These are phyloP conservation scores for Cyphomyrus plagiostoma DNA, from an alignment of 2,113 vertebrate species.

Conservation along the genomic window DNA sequence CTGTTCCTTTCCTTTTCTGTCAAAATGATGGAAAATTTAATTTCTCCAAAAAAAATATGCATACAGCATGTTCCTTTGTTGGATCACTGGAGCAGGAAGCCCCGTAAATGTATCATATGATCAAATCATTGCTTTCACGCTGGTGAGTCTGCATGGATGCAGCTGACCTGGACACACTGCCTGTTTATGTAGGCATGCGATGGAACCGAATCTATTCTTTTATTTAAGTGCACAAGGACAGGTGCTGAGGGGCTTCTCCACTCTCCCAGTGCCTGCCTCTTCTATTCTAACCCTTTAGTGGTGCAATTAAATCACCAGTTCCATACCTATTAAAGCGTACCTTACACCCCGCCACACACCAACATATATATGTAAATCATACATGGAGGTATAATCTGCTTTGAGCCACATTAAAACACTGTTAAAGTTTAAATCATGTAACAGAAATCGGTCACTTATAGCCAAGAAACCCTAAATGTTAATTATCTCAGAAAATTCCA, in stretches of 20 bases:
- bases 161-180: neutral
- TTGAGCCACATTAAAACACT: slow-evolving; percentile 40
- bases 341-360: neutral
- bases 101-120: neutral
- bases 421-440: neutral
- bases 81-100: neutral
- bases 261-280: neutral
- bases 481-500: slow-evolving; percentile 9
- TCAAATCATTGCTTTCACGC: neutral
- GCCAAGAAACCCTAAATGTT: neutral
- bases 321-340: neutral
- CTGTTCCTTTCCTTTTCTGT: neutral
- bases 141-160: neutral
- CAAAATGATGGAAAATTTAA: neutral
- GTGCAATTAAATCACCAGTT: neutral
- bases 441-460: neutral
- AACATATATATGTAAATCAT: neutral
- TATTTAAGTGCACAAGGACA: neutral
- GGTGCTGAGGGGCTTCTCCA: neutral
- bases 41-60: neutral
- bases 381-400: slow-evolving; percentile 23
- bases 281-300: neutral
- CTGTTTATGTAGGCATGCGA: neutral
- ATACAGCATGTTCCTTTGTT: neutral
- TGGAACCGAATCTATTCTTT: neutral